Evolutionary conservation across 1,140 invertebrate genomes (phyloP).

Genomic region (Plodia interpunctella): DNA sequence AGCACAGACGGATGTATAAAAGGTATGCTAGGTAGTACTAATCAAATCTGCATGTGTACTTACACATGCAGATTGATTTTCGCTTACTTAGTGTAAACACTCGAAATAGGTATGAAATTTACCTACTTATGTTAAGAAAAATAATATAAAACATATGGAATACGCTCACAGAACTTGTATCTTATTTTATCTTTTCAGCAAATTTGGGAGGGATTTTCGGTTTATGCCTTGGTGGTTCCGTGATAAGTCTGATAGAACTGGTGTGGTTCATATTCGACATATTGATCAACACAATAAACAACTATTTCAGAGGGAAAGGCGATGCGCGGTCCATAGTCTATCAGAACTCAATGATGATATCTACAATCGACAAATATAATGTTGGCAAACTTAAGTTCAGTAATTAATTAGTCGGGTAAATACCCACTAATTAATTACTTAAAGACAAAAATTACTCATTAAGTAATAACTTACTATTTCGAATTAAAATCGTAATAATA

Average conservation of each 20-base stretch:
- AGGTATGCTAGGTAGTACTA: no score
- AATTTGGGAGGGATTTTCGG: slow-evolving; percentile 71
- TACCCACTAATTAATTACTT: background rate
- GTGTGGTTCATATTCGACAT: slow-evolving; percentile 49
- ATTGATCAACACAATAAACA: slow-evolving; percentile 15
- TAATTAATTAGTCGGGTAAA: background rate
- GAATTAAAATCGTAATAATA: no score
- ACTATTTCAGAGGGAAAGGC: background rate
- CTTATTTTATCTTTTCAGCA: slow-evolving; percentile 48
- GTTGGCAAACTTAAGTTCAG: background rate
- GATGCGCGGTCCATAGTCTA: background rate
- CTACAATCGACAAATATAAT: background rate
- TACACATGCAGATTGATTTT: no score
- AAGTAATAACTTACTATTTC: no score
- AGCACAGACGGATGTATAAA: no score
- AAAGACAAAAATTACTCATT: no score
- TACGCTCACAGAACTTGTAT: no score
- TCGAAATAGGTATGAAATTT: no score
- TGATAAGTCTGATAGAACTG: slow-evolving; percentile 68
- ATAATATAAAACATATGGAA: no score
- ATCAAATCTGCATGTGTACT: no score
- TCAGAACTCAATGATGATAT: background rate
- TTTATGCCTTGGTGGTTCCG: slow-evolving; percentile 65
- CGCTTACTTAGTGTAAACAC: no score
- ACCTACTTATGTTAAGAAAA: no score